phyloP scores from a whole-genome alignment of 2,113 vertebrate genomes.

The Polypterus bichir region DNA sequence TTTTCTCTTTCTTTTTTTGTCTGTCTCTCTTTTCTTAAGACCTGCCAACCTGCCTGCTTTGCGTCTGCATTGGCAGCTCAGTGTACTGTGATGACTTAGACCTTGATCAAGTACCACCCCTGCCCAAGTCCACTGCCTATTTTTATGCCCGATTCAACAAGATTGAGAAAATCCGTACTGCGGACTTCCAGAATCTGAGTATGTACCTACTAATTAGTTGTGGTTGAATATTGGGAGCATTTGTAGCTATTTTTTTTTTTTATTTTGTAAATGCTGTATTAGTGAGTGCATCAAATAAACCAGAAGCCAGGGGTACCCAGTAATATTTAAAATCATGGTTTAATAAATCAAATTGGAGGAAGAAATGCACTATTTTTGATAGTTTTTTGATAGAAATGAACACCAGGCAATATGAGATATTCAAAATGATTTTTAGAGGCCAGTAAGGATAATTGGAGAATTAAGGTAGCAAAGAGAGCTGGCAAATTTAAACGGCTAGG shows the following conservation, averaged over 20 bases:
- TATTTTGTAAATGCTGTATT: not conserved
- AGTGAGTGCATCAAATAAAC: not conserved
- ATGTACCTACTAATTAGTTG: slow-evolving; percentile 8
- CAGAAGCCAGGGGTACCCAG: too few relatives aligned
- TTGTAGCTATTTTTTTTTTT: not conserved
- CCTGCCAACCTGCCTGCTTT: slow-evolving; percentile 57
- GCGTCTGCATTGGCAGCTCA: slow-evolving; percentile 56
- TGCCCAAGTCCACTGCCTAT: slow-evolving; percentile 53
- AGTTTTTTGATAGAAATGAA: too few relatives aligned
- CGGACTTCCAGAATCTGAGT: slow-evolving; percentile 55
- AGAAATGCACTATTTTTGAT: too few relatives aligned
- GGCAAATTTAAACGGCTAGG: too few relatives aligned
- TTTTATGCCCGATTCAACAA: slow-evolving; percentile 67
- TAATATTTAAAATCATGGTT: too few relatives aligned
- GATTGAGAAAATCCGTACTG: slow-evolving; percentile 36
- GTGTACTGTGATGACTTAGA: slow-evolving; percentile 58
- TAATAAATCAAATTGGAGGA: too few relatives aligned
- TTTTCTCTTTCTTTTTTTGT: not conserved
- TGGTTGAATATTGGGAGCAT: not conserved
- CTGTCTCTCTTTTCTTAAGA: slow-evolving; percentile 29
- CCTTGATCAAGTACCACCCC: slow-evolving; percentile 44
- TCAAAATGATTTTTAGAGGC: too few relatives aligned
- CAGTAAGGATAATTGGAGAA: too few relatives aligned
- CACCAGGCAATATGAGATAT: too few relatives aligned
- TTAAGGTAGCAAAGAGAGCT: too few relatives aligned